Conservation (phyloP, 1,140 invertebrate species). For the Globodera ellingtonae region DNA sequence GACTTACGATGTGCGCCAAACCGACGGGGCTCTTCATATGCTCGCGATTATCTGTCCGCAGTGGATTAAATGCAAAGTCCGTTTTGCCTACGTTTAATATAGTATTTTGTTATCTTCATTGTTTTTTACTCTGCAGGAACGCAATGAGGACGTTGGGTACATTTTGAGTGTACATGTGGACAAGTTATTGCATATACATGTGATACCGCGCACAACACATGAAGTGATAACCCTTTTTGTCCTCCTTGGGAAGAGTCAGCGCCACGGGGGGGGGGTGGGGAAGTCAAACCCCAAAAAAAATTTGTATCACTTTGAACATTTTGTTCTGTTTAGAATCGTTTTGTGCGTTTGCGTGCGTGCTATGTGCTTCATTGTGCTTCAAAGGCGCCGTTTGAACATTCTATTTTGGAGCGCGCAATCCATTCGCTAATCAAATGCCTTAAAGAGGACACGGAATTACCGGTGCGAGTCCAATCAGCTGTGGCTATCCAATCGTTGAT, state of each 20-base stretch:
- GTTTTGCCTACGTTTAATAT: neutral
- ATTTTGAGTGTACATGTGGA: constrained; percentile 68
- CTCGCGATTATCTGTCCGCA: constrained; percentile 88
- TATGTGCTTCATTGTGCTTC: constrained; percentile 91
- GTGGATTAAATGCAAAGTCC: constrained; percentile 72
- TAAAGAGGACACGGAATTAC: constrained; percentile 80
- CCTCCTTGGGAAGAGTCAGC: too few species aligned
- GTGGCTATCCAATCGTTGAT: constrained; percentile 89
- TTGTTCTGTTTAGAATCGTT: constrained; percentile 44
- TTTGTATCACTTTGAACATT: neutral
- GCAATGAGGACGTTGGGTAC: constrained; percentile 81
- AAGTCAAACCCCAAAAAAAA: too few species aligned
- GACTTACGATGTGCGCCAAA: constrained; percentile 74
- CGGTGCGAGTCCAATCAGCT: constrained; percentile 95
- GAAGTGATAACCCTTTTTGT: constrained; percentile 44
- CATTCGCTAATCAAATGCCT: constrained; percentile 78
- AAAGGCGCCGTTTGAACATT: constrained; percentile 81
- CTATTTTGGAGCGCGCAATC: constrained; percentile 80
- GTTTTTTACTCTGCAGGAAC: constrained; percentile 72
- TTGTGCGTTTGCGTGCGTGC: constrained; percentile 73
- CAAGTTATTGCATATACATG: constrained; percentile 84
- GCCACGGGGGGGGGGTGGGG: too few species aligned
- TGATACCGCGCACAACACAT: constrained; percentile 88
- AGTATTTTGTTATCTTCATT: too few species aligned
- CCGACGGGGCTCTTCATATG: constrained; percentile 96